Percentiles rank a stretch among this genome's conserved stretches.
Evolutionary conservation across 1,140 invertebrate genomes (phyloP).

Genomic region (Mycetomoellerius zeteki): DNA sequence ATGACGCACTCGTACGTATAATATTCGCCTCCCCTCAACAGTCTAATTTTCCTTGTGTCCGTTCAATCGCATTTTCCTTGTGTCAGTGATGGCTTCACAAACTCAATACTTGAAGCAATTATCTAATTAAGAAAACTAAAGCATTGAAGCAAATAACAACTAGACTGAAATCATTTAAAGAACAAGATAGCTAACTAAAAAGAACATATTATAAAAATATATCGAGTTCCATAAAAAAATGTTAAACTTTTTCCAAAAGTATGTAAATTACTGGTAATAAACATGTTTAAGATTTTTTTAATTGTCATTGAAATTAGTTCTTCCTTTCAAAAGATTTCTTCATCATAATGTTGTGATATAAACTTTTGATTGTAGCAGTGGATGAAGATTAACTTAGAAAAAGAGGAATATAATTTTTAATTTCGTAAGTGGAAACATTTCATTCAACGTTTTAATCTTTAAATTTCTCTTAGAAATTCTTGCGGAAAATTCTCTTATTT

Average conservation of each 20-base stretch:
- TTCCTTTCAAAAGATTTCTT: neutral
- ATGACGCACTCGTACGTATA: constrained; percentile 24
- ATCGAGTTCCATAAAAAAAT: constrained; percentile 16
- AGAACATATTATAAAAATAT: neutral
- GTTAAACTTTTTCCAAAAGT: neutral
- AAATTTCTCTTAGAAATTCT: neutral
- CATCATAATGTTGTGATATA: too few relatives aligned
- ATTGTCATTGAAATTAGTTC: neutral
- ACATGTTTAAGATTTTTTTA: constrained; percentile 7
- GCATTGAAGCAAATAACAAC: constrained; percentile 16
- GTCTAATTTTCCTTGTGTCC: neutral
- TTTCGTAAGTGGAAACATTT: neutral
- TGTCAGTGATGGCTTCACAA: constrained; percentile 22
- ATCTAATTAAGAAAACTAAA: neutral
- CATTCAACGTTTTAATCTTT: neutral
- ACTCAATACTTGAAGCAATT: constrained; percentile 23
- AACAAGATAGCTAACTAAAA: constrained; percentile 3
- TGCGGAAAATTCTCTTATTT: neutral
- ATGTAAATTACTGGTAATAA: neutral
- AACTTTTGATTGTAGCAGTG: neutral
- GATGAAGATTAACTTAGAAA: neutral
- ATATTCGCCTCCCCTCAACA: constrained; percentile 13
- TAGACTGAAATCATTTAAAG: constrained; percentile 2
- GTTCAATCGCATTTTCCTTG: neutral
- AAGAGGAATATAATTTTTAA: neutral